A percentile compares a stretch with the other conserved stretches of the same genome.
Conservation (phyloP, 2,797 vertebrate species). For the Uromys caudimaculatus region DNA sequence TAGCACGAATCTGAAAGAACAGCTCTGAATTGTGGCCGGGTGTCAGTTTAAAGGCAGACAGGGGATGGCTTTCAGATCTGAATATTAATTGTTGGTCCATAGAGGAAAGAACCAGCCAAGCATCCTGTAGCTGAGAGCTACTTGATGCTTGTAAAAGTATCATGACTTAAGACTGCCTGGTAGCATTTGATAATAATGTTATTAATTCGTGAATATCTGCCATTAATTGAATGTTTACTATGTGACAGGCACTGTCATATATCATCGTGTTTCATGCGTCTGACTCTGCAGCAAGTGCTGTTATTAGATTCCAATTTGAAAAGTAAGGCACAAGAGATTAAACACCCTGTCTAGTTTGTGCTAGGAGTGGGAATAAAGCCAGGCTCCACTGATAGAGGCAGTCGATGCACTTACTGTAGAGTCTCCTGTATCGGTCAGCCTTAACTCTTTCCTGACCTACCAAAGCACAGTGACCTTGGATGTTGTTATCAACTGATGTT, state of each 20-base stretch:
- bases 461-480: background rate
- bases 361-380: background rate
- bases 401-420: rapidly evolving
- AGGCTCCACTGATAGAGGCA: background rate
- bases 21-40: background rate
- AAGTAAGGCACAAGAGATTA: background rate
- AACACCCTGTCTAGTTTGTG: background rate
- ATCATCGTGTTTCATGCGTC: background rate
- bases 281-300: background rate
- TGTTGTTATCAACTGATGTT: background rate
- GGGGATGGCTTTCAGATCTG: background rate
- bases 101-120: background rate
- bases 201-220: background rate
- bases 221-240: background rate
- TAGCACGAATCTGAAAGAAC: background rate
- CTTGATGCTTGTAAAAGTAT: background rate
- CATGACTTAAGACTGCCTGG: background rate
- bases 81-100: background rate
- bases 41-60: background rate
- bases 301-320: background rate
- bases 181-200: background rate
- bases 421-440: background rate
- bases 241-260: background rate
- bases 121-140: background rate
- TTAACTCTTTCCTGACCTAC: background rate